Conservation (phyloP, 2,113 vertebrate species). For the Onychorhynchus coronatus region DNA sequence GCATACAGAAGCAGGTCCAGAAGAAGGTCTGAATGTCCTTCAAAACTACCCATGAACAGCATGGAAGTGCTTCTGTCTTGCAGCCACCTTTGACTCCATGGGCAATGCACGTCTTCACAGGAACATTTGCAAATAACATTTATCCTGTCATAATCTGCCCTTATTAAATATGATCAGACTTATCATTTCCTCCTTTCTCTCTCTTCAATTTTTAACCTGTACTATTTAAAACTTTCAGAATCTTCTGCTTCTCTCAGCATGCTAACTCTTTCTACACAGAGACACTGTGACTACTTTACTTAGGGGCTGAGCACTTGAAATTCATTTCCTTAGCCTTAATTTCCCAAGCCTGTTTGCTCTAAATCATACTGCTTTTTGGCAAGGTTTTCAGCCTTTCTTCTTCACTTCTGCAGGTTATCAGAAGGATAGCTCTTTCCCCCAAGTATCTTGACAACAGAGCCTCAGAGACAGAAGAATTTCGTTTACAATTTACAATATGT, state of each 20-base stretch:
- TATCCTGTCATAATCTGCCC: not conserved
- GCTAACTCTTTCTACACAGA: not conserved
- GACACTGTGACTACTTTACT: not conserved
- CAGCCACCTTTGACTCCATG: not conserved
- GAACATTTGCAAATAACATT: not conserved
- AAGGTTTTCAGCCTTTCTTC: not conserved
- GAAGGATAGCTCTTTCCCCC: not conserved
- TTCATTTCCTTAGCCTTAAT: not conserved
- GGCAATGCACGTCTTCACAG: not conserved
- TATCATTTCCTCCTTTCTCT: not conserved
- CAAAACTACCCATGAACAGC: not conserved
- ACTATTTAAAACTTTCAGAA: not conserved
- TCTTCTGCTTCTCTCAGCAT: not conserved
- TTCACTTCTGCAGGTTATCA: not conserved
- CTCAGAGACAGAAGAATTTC: not conserved
- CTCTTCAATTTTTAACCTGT: not conserved
- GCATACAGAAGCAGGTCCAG: not conserved
- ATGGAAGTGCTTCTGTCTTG: not conserved
- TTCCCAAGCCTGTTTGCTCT: not conserved
- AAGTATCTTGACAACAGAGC: not conserved
- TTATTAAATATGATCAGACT: not conserved
- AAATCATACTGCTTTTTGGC: not conserved
- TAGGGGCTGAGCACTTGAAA: not conserved
- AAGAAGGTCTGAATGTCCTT: not conserved
- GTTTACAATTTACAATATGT: not conserved